Evolutionary conservation across 1,140 invertebrate species (phyloP), one percentile per base, ranked within the genome.

Genomic region (Heliconius himera): DNA sequence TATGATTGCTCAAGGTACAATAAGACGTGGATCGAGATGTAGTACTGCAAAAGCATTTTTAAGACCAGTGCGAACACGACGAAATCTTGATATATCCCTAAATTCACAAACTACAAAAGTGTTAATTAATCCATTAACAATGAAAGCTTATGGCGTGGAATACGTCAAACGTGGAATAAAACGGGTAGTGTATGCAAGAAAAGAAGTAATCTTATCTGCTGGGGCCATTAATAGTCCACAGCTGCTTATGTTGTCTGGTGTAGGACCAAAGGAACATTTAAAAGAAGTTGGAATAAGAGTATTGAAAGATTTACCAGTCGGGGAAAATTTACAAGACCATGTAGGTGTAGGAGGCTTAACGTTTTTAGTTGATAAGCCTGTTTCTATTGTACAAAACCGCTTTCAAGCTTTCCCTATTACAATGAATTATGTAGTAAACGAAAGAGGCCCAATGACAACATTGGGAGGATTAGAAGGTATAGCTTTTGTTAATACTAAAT

Each of bases 11-110:
- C 98, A 98, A 95, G 98, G 97, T 8, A 99, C 98, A 0, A 98
- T 99, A 26, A 91, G 98, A 81, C 93, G 97, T 70, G 98, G 98
- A 0, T 97, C 96, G 0, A 95, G 99, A 72, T 99, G 98, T 90
- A 98, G 97, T 80, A 98, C 98, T 9, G 97, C 98, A 0, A 98
- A 98, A 93, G 98, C 98, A 0, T 99, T 99, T 85, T 90, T 99
- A 8, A 94, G 97, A 80, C 98, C 98, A 9, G 96, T 97, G 1
- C 93, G 97, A 36, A 95, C 96, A 20, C 94, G 98, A 11, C 95
- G 94, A 79, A 99, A 99, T 89, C 92, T 99, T 6, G 97, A 98
- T 87, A 95, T 97, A 6, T 97, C 97, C 1, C 95, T 98, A 91
- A 97, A 96, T 88, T 96, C 97, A 8, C 98, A 97, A 83, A 97